phyloP scores from a whole-genome alignment of 1,140 invertebrate species.

The Monochamus saltuarius region DNA sequence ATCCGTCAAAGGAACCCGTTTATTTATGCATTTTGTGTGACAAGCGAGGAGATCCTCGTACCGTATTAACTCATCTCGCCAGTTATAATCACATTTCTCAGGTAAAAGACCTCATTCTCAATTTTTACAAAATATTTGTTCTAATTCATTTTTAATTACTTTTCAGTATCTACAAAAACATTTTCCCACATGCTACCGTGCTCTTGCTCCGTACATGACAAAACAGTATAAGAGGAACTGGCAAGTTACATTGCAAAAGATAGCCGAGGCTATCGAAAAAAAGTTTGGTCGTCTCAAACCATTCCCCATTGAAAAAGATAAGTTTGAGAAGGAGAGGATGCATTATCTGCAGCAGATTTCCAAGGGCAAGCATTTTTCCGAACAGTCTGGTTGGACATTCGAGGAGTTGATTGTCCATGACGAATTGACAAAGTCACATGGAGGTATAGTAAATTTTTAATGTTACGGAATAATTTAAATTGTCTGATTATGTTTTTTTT shows the following conservation, averaged over 20 bases:
- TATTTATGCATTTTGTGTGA: conserved; percentile 75
- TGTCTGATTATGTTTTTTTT: too few species aligned
- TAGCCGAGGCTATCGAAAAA: conserved; percentile 62
- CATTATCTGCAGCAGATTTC: conserved; percentile 58
- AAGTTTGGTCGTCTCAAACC: conserved; percentile 62
- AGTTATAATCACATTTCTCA: conserved; percentile 64
- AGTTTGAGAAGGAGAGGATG: conserved; percentile 59
- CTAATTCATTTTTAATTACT: conserved; percentile 2
- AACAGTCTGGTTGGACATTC: conserved; percentile 45
- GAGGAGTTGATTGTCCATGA: conserved; percentile 46
- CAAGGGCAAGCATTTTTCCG: conserved; percentile 57
- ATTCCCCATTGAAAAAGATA: conserved; percentile 56
- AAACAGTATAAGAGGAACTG: conserved; percentile 57
- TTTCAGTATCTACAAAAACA: conserved; percentile 58
- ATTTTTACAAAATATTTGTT: background rate
- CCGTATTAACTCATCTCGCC: conserved; percentile 72
- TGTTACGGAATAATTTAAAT: too few species aligned
- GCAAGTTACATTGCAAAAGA: conserved; percentile 57
- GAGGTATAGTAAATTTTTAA: conserved; percentile 29
- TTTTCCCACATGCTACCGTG: conserved; percentile 54
- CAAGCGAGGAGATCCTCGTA: conserved; percentile 72
- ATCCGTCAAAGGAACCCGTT: conserved; percentile 62
- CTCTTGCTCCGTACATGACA: conserved; percentile 46
- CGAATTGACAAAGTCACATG: conserved; percentile 40
- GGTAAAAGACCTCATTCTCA: conserved; percentile 28